Evolutionary conservation across 1,140 invertebrate species (phyloP).

Genomic region (Drosophila mojavensis): DNA sequence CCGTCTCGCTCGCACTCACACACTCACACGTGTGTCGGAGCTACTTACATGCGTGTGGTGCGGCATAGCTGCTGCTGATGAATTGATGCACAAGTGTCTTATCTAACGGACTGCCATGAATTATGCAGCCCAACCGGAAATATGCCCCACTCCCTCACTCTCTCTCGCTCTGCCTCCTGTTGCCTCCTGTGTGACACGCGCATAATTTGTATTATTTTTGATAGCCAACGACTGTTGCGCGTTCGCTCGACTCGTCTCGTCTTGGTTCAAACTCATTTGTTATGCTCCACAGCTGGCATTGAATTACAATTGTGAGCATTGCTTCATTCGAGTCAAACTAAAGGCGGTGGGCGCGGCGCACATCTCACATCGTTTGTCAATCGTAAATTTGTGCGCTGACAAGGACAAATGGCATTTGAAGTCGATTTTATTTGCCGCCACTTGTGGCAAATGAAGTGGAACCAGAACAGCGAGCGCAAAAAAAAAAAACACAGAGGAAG

Average conservation of each 20-base stretch:
- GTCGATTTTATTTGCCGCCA: conserved; percentile 65
- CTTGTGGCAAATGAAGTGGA: conserved; percentile 71
- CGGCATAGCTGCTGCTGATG: conserved; percentile 36
- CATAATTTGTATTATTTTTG: conserved; percentile 68
- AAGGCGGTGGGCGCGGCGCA: background rate
- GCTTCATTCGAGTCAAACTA: conserved; percentile 20
- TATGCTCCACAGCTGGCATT: conserved; percentile 47
- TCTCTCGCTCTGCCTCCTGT: conserved; percentile 4
- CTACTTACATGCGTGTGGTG: conserved; percentile 26
- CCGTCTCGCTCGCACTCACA: too few relatives aligned
- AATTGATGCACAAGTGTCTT: conserved; percentile 47
- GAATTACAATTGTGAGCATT: conserved; percentile 48
- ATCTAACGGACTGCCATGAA: conserved; percentile 17
- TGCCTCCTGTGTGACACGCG: conserved; percentile 43
- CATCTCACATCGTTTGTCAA: conserved; percentile 67
- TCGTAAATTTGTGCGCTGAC: conserved; percentile 69
- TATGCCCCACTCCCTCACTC: background rate
- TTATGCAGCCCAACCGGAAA: conserved; percentile 29
- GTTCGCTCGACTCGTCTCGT: background rate
- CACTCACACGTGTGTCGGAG: conserved; percentile 20
- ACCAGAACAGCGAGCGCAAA: conserved; percentile 17
- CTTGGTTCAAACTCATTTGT: conserved; percentile 31
- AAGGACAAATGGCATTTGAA: conserved; percentile 74
- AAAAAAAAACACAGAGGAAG: background rate
- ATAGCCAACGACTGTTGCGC: conserved; percentile 37